A percentile compares a stretch with the other conserved stretches of the same genome.
phyloP scores from a whole-genome alignment of 2,888 invertebrate species.

The Melieria omissa region DNA sequence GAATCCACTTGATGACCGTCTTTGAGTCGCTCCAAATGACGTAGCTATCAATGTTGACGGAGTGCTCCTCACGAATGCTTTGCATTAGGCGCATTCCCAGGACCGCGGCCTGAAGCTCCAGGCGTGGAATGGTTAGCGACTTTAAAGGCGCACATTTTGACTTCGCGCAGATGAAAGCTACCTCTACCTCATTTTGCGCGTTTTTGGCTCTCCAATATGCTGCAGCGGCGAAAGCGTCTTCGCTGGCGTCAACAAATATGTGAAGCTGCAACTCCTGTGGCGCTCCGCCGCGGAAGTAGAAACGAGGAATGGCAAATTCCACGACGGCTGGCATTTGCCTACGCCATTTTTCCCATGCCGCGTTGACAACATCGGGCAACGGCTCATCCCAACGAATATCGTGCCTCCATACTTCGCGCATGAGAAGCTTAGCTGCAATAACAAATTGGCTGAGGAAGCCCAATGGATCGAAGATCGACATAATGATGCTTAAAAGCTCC shows the following conservation, averaged over 20 bases:
- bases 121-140: neutral
- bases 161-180: neutral
- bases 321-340: constrained; percentile 6
- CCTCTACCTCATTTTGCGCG: neutral
- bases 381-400: constrained; percentile 29
- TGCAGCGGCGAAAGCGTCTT: constrained; percentile 8
- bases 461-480: constrained; percentile 32
- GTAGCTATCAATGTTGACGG: neutral
- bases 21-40: constrained; percentile 25
- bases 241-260: constrained; percentile 25
- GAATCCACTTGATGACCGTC: constrained; percentile 28
- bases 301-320: constrained; percentile 17
- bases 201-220: constrained; percentile 10
- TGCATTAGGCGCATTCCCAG: neutral
- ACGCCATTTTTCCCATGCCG: constrained; percentile 28
- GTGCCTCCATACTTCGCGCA: constrained; percentile 31
- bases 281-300: constrained; percentile 15
- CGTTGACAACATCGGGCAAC: constrained; percentile 10
- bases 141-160: neutral
- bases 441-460: constrained; percentile 33
- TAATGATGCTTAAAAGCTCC: constrained; percentile 24
- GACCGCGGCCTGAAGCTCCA: neutral
- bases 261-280: constrained; percentile 18
- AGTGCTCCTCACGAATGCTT: neutral
- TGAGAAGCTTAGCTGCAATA: constrained; percentile 23